phyloP scores from a whole-genome alignment of 2,888 invertebrate genomes.

The Drosophila niveifrons region DNA sequence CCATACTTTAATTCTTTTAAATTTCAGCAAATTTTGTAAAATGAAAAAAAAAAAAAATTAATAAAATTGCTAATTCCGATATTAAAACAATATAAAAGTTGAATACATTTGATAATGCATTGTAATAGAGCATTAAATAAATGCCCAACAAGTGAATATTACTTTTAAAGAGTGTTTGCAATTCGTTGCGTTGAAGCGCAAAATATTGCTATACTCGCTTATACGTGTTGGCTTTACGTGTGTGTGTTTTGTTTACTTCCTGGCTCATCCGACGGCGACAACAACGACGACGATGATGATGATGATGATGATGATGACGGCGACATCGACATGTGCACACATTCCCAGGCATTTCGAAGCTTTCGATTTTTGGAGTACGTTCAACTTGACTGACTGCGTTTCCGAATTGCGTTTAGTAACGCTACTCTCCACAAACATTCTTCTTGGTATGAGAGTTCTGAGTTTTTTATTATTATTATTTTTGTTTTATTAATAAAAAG shows the following conservation, averaged over 20 bases:
- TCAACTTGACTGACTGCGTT: conserved; percentile 79
- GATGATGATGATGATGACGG: conserved; percentile 22
- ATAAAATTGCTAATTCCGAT: not conserved
- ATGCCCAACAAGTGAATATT: too few species aligned
- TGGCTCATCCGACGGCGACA: conserved; percentile 65
- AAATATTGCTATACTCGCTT: not conserved
- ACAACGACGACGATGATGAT: conserved; percentile 33
- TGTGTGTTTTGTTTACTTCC: conserved; percentile 72
- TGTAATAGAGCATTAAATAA: too few species aligned
- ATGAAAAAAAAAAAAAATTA: too few species aligned
- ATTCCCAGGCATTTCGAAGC: conserved; percentile 71
- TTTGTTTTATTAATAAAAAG: conserved; percentile 57
- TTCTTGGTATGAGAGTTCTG: not conserved
- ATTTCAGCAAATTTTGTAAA: too few species aligned
- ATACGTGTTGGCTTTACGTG: conserved; percentile 38
- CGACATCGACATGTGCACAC: conserved; percentile 61
- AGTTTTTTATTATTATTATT: conserved; percentile 28
- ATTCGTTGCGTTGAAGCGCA: conserved; percentile 6
- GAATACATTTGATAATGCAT: too few species aligned
- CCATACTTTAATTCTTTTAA: too few species aligned
- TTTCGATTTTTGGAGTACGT: conserved; percentile 72
- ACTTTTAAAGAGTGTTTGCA: conserved; percentile 22
- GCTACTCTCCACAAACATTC: conserved; percentile 38
- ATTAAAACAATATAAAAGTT: not conserved
- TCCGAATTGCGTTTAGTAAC: conserved; percentile 68